phyloP scores from a whole-genome alignment of 2,113 vertebrate genomes.

The Triplophysa tibetana region DNA sequence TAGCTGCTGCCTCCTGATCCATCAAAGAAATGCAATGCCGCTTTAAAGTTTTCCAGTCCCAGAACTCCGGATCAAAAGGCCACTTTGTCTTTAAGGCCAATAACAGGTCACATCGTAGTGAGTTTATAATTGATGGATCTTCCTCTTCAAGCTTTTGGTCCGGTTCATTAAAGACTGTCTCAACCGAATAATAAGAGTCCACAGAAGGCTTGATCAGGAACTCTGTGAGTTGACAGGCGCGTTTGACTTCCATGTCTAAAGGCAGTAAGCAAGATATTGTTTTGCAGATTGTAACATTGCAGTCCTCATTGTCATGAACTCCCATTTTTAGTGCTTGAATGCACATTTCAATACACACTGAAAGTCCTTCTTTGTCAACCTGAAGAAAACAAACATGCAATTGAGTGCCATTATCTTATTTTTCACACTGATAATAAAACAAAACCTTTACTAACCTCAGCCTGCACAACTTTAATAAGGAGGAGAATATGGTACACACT shows the following conservation, averaged over 20 bases:
- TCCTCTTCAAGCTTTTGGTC: slow-evolving; percentile 98
- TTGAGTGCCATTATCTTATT: background rate
- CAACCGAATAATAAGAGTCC: slow-evolving; percentile 97
- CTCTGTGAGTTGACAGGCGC: slow-evolving; percentile 96
- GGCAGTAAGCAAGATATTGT: slow-evolving; percentile 97
- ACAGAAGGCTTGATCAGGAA: slow-evolving; percentile 96
- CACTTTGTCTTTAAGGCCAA: slow-evolving; percentile 98
- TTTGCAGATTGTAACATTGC: slow-evolving; percentile 97
- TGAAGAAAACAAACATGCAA: slow-evolving; percentile 62
- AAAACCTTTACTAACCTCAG: slow-evolving; percentile 82
- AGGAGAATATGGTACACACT: slow-evolving; percentile 99
- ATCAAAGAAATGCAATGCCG: slow-evolving; percentile 95
- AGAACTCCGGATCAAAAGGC: slow-evolving; percentile 99
- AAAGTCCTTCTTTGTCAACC: slow-evolving; percentile 93
- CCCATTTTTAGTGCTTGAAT: slow-evolving; percentile 96
- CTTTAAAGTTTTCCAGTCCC: slow-evolving; percentile 99
- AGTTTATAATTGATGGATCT: slow-evolving; percentile 96
- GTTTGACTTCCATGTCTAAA: slow-evolving; percentile 95
- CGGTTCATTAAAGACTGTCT: slow-evolving; percentile 97
- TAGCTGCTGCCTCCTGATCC: slow-evolving; percentile 97
- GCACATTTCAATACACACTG: slow-evolving; percentile 95
- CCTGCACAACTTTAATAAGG: slow-evolving; percentile 98
- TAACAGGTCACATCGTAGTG: slow-evolving; percentile 94
- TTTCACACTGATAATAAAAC: background rate
- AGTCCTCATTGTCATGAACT: slow-evolving; percentile 85